Evolutionary conservation across 2,888 invertebrate species (phyloP).

Genomic region (Epinotia ramella): DNA sequence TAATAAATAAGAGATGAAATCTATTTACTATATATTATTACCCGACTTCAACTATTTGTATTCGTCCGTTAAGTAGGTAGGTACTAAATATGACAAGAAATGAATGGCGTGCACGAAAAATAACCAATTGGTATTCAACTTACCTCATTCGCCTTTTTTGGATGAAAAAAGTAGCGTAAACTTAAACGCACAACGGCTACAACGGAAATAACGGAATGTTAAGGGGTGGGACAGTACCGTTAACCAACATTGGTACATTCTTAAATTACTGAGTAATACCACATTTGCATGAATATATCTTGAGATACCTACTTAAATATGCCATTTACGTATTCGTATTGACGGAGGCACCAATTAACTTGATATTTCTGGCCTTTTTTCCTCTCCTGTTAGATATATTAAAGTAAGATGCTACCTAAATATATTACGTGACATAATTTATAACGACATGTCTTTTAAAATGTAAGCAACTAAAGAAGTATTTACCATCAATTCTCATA

Average conservation of each 20-base stretch:
- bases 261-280: background rate
- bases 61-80: background rate
- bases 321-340: background rate
- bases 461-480: background rate
- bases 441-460: background rate
- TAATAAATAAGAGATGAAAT: background rate
- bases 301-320: background rate
- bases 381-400: background rate
- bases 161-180: conserved; percentile 26
- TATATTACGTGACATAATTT: background rate
- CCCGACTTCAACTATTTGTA: background rate
- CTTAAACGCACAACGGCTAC: conserved; percentile 13
- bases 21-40: background rate
- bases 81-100: conserved; percentile 2
- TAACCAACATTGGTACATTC: background rate
- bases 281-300: background rate
- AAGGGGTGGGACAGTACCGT: conserved; percentile 21
- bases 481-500: background rate
- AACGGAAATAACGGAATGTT: conserved; percentile 19
- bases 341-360: background rate
- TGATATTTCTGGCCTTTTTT: background rate
- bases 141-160: conserved; percentile 34
- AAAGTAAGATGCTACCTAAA: too few relatives aligned
- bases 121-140: conserved; percentile 29
- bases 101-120: conserved; percentile 13